These are phyloP conservation scores for Cervus canadensis DNA, from an alignment of 2,113 vertebrate species.

Conservation along the genomic window DNA sequence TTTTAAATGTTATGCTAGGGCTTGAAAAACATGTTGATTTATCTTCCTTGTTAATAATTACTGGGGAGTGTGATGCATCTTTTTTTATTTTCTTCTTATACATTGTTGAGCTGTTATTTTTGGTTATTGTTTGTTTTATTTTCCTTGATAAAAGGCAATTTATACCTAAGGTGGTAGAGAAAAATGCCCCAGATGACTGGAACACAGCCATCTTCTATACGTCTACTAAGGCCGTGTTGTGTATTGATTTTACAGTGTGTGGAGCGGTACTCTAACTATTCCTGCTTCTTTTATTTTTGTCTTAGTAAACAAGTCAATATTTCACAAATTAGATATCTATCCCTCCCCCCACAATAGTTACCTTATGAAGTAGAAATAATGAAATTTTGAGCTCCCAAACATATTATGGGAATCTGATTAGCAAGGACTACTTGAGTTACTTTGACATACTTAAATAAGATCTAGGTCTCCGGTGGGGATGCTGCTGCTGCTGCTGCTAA, in stretches of 20 bases:
- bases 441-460: neutral
- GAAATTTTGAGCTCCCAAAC: neutral
- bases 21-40: neutral
- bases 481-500: neutral
- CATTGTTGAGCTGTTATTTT: neutral
- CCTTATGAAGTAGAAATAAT: neutral
- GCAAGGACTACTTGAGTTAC: neutral
- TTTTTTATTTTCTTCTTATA: neutral
- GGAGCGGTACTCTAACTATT: neutral
- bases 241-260: constrained; percentile 43
- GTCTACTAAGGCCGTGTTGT: neutral
- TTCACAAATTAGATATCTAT: constrained; percentile 31
- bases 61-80: neutral
- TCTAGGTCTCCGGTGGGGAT: neutral
- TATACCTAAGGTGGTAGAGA: neutral
- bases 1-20: neutral
- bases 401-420: neutral
- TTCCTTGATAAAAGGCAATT: neutral
- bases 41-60: neutral
- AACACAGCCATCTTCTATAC: neutral
- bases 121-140: neutral
- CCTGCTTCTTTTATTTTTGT: constrained; percentile 27
- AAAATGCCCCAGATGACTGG: neutral
- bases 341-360: neutral
- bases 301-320: constrained; percentile 57